These are phyloP conservation scores for Piprites chloris DNA, from an alignment of 2,113 vertebrate species.

Conservation along the genomic window DNA sequence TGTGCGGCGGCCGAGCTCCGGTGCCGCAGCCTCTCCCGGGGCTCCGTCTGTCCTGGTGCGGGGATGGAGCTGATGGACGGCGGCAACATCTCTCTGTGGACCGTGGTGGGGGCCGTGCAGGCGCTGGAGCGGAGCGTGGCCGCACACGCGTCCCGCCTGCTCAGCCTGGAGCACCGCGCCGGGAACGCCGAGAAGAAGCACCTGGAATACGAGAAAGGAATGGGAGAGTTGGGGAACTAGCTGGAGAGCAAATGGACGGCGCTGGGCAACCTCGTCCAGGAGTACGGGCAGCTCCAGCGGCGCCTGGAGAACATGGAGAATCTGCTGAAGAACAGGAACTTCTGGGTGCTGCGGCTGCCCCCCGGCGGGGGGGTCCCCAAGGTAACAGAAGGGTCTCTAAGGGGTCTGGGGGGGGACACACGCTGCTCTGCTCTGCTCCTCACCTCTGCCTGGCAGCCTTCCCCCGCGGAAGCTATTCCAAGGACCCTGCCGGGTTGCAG, in stretches of 20 bases:
- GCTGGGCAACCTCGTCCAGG: slow-evolving; percentile 67
- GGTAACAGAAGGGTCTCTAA: not conserved
- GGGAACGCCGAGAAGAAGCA: slow-evolving; percentile 60
- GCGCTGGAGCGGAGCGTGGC: slow-evolving; percentile 69
- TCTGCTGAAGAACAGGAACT: slow-evolving; percentile 61
- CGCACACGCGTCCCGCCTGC: slow-evolving; percentile 64
- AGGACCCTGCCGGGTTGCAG: not conserved
- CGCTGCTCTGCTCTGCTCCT: not conserved
- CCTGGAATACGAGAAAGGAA: slow-evolving; percentile 59
- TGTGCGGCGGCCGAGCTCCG: not conserved
- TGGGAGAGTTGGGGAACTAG: slow-evolving; percentile 66
- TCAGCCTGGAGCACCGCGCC: slow-evolving; percentile 61
- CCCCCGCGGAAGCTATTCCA: not conserved
- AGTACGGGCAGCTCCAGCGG: slow-evolving; percentile 68
- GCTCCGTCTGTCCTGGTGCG: not conserved
- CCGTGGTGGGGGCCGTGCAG: slow-evolving; percentile 69
- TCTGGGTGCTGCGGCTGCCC: slow-evolving; percentile 61
- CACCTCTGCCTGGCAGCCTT: not conserved
- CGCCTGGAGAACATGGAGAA: slow-evolving; percentile 73
- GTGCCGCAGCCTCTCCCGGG: not conserved
- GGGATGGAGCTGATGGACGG: slow-evolving; percentile 31
- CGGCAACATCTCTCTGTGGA: slow-evolving; percentile 66
- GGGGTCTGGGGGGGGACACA: not conserved
- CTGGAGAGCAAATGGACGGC: slow-evolving; percentile 68
- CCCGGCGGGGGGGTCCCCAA: slow-evolving; percentile 40